These are phyloP conservation scores for Micrasema longulum DNA, from an alignment of 1,140 invertebrate genomes.

Conservation along the genomic window DNA sequence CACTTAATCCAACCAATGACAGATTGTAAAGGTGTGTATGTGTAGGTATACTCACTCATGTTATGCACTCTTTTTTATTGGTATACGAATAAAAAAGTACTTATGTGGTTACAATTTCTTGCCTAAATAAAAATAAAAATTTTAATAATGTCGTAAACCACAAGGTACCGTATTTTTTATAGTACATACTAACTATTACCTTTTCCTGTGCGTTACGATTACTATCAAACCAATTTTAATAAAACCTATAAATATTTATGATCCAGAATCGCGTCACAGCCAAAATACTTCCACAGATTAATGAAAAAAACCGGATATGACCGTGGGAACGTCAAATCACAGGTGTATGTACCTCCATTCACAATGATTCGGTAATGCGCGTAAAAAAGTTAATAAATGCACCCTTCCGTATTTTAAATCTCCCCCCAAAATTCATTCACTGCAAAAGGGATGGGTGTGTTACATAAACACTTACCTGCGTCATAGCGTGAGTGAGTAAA, in stretches of 20 bases:
- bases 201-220: no score
- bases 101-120: no score
- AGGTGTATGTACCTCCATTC: constrained; percentile 22
- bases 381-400: constrained; percentile 34
- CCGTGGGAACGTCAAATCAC: constrained; percentile 32
- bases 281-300: constrained; percentile 29
- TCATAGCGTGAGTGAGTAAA: no score
- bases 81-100: no score
- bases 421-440: constrained; percentile 14
- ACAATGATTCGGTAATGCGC: constrained; percentile 9
- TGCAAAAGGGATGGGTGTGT: constrained; percentile 3
- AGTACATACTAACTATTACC: no score
- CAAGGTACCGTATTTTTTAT: no score
- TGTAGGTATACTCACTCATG: no score
- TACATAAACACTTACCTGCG: not conserved
- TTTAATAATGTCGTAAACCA: no score
- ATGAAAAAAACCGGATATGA: constrained; percentile 21
- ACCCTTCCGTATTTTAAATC: constrained; percentile 6
- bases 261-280: not conserved
- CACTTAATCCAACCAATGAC: no score
- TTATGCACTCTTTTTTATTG: no score
- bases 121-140: no score
- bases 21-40: no score
- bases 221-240: not conserved
- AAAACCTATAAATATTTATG: not conserved